Conservation (phyloP, 1,140 invertebrate genomes). For the Hestina assimilis region DNA sequence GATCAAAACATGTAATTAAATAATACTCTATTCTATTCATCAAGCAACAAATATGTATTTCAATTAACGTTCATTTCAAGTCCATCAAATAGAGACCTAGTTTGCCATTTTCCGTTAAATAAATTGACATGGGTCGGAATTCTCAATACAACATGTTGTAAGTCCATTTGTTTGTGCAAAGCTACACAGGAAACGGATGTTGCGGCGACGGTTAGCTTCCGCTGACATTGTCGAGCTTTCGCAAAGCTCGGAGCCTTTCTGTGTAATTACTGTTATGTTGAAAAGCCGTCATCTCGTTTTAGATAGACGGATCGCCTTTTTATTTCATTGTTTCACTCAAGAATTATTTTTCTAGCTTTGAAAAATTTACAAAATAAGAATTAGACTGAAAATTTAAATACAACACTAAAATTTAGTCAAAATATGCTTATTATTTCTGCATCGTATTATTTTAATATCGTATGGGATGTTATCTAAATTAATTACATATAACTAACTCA, state of each 20-base stretch:
- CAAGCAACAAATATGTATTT: too few species aligned
- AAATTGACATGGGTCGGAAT: not conserved
- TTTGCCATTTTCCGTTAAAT: too few species aligned
- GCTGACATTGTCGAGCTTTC: constrained; percentile 2
- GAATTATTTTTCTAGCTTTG: not conserved
- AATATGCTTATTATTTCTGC: too few species aligned
- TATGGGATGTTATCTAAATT: too few species aligned
- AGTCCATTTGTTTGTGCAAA: constrained; percentile 10
- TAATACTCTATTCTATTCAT: too few species aligned
- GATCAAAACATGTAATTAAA: too few species aligned
- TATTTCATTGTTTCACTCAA: not conserved
- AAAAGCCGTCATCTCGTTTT: not conserved
- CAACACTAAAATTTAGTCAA: too few species aligned
- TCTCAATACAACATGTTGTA: not conserved
- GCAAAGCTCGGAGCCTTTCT: not conserved
- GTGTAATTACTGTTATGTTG: constrained; percentile 6
- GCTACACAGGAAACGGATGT: constrained; percentile 13
- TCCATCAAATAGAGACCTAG: too few species aligned
- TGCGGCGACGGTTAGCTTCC: constrained; percentile 15
- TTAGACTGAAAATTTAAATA: too few species aligned
- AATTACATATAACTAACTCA: too few species aligned
- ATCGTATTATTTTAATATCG: too few species aligned
- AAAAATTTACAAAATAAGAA: not conserved
- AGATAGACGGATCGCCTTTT: not conserved
- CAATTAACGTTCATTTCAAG: too few species aligned